phyloP scores from a whole-genome alignment of 1,140 invertebrate genomes.

The Rhopalosiphum padi region DNA sequence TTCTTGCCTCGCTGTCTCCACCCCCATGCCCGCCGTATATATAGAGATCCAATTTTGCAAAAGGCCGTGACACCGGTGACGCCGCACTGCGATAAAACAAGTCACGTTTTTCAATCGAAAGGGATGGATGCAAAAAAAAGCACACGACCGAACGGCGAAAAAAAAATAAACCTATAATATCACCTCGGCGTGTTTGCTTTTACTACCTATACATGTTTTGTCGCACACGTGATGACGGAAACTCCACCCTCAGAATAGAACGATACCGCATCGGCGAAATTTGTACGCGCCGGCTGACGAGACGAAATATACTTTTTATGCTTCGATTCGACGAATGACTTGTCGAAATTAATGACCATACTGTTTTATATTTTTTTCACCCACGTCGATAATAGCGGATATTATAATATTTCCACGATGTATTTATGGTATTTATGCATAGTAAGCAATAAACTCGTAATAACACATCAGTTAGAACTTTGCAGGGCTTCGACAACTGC shows the following conservation, averaged over 20 bases:
- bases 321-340: background rate
- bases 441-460: background rate
- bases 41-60: conserved; percentile 40
- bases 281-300: background rate
- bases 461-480: background rate
- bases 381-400: no score
- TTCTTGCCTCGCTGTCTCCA: background rate
- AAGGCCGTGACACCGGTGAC: conserved; percentile 51
- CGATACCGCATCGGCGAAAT: background rate
- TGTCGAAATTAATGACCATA: background rate
- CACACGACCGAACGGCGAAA: background rate
- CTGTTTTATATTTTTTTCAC: background rate
- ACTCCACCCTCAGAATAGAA: background rate
- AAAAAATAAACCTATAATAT: conserved; percentile 23
- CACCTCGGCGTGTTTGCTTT: conserved; percentile 24
- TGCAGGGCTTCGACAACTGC: background rate
- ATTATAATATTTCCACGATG: background rate
- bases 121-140: conserved; percentile 16
- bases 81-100: conserved; percentile 52
- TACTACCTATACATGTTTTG: background rate
- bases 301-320: background rate
- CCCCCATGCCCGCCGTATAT: no score
- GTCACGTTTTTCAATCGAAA: conserved; percentile 53
- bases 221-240: background rate
- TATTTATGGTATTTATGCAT: no score